These are phyloP conservation scores for Leptodactylus fallax DNA, from an alignment of 2,797 vertebrate species.

Conservation along the genomic window DNA sequence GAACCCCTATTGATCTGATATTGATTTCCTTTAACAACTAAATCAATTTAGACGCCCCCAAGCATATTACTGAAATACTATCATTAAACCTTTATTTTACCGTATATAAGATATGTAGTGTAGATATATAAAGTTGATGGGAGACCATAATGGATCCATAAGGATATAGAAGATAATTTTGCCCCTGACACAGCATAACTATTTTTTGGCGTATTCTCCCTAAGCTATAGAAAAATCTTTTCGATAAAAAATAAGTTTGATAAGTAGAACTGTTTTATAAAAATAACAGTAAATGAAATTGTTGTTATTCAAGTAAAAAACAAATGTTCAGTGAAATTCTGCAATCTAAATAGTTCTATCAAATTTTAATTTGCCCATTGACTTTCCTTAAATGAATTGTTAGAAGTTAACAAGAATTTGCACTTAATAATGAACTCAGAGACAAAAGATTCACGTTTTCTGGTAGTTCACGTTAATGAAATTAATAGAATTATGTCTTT, in stretches of 20 bases:
- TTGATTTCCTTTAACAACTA: too few species aligned
- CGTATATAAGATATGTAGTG: too few species aligned
- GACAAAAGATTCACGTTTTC: slow-evolving; percentile 36
- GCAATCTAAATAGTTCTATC: not conserved
- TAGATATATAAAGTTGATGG: too few species aligned
- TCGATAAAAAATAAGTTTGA: not conserved
- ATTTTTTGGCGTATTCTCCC: too few species aligned
- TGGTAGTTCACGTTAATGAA: slow-evolving; percentile 36
- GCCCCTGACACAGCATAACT: too few species aligned
- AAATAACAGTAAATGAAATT: not conserved
- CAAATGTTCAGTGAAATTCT: not conserved
- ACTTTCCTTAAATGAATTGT: slow-evolving; percentile 26
- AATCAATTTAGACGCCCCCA: too few species aligned
- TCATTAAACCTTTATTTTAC: too few species aligned
- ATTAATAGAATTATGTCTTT: slow-evolving; percentile 52
- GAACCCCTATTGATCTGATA: too few species aligned
- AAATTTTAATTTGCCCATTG: slow-evolving; percentile 25
- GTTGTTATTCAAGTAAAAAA: not conserved
- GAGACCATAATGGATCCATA: too few species aligned
- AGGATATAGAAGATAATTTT: too few species aligned
- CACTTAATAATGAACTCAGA: slow-evolving; percentile 32
- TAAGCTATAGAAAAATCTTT: too few species aligned
- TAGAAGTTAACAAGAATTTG: slow-evolving; percentile 31
- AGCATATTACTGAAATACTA: too few species aligned
- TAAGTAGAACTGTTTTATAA: not conserved